Base-by-base conservation (phyloP, 2,888 invertebrate species). In the Orthonevra nobilis region DNA sequence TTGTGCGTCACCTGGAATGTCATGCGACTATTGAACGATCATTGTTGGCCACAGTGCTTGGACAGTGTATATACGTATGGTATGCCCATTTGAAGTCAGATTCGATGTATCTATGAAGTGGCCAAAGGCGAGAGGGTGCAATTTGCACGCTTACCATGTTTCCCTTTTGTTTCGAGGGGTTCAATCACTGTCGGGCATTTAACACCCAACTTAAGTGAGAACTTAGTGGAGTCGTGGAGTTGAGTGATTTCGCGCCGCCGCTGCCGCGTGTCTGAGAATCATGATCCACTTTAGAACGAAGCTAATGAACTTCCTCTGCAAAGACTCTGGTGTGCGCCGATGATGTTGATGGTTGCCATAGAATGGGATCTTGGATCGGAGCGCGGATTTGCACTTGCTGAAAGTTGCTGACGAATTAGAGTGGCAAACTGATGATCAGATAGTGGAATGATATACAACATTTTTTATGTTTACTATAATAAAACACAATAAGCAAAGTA, bases 231-330 rank as follows among this genome's bases (percentile, higher is more conserved):
- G 28, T 50, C 50, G 46, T 15, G 15, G 64, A 56, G 58, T 69
- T 58, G 70, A 70, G 58, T 77, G 64, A 72, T 48, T 61, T 58
- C 19, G 48, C 46, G 60, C 64, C n/a, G n/a, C n/a, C n/a, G n/a
- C n/a, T n/a, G n/a, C n/a, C 58, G 66, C 64, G 66, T 79, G 50
- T 79, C 60, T 64, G 42, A 36, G 73, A 73, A 66, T 79, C 72
- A 56, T 73, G 73, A 68, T 73, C 73, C 63, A 79, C 66, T 79
- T 73, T 73, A 48, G 19, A 68, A 56, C 34, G 30, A 56, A 79
- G 79, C 79, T 79, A 73, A 79, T 79, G 79, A 79, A 79, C 79
- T 79, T 68, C 66, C 56, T 72, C 26, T 26, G 19, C 15, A 34
- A 6, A 14, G 40, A 40, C 10, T 4, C 14, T 48, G 56, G 10